phyloP scores from a whole-genome alignment of 2,113 vertebrate species.

The human (Homo sapiens) region DNA sequence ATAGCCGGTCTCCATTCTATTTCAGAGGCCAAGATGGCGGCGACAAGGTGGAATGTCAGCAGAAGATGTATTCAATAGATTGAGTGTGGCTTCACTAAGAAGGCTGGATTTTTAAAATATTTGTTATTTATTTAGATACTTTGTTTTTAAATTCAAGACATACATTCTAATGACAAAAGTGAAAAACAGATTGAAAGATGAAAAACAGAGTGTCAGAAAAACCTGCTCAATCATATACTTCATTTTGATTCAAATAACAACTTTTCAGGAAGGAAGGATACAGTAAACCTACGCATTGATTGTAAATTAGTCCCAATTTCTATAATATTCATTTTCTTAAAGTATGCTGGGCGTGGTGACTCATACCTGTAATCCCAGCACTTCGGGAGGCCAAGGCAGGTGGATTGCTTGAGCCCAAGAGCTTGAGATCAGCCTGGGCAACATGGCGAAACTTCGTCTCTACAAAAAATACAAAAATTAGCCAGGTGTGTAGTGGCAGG shows the following conservation, averaged over 20 bases:
- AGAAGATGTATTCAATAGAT: not conserved
- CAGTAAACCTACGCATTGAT: not conserved
- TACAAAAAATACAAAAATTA: not conserved
- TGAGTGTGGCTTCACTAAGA: not conserved
- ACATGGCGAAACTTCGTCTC: not conserved
- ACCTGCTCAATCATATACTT: not conserved
- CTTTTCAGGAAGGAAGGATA: not conserved
- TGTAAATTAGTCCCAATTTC: not conserved
- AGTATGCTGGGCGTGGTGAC: not conserved
- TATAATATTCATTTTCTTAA: not conserved
- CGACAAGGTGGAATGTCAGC: not conserved
- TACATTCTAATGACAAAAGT: not conserved
- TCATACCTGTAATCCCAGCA: not conserved
- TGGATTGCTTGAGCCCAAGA: not conserved
- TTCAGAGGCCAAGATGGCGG: not conserved
- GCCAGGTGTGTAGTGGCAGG: too few relatives aligned
- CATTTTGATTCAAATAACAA: slow-evolving; percentile 28
- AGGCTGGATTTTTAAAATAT: not conserved
- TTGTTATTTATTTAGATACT: not conserved
- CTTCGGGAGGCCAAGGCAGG: not conserved
- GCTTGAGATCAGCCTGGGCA: not conserved
- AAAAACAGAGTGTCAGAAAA: not conserved
- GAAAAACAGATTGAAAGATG: not conserved
- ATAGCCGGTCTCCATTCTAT: not conserved
- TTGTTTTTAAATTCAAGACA: not conserved